These are phyloP conservation scores for Eupristina koningsbergeri DNA, from an alignment of 1,140 invertebrate genomes.

Conservation along the genomic window DNA sequence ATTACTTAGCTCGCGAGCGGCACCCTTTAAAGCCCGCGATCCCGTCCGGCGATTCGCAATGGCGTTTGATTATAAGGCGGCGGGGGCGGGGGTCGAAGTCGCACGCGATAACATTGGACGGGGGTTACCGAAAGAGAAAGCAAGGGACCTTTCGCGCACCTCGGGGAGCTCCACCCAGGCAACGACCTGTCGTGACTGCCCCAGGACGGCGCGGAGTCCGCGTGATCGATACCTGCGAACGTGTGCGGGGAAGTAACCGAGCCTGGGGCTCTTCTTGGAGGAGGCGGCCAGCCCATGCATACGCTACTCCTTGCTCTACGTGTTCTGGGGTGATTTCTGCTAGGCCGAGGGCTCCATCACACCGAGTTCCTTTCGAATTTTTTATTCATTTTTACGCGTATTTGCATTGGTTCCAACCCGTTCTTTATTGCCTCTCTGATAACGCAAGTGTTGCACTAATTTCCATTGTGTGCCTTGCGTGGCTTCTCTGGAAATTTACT, in stretches of 20 bases:
- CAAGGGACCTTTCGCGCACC: conserved; percentile 32
- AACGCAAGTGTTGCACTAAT: not conserved
- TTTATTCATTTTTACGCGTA: not conserved
- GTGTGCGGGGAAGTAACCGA: not conserved
- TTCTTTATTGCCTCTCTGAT: not conserved
- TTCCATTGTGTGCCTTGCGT: not conserved
- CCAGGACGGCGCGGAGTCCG: not conserved
- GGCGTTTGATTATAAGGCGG: not conserved
- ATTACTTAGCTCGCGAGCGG: conserved; percentile 22
- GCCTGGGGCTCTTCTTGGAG: not conserved
- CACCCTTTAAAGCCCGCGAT: conserved; percentile 30
- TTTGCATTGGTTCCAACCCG: not conserved
- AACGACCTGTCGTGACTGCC: conserved; percentile 30
- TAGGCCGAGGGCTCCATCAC: not conserved
- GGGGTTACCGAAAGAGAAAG: not conserved
- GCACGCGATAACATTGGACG: conserved; percentile 45
- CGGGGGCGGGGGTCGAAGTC: not conserved
- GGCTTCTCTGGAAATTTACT: not conserved
- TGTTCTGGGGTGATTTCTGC: conserved; percentile 18
- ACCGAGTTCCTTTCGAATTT: not conserved
- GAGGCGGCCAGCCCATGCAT: too few relatives aligned
- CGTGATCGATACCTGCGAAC: conserved; percentile 41
- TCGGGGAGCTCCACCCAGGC: conserved; percentile 14
- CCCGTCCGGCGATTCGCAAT: conserved; percentile 13
- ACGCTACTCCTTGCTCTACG: not conserved